Conservation (phyloP, 1,140 invertebrate species). For the Kradibia gibbosae region DNA sequence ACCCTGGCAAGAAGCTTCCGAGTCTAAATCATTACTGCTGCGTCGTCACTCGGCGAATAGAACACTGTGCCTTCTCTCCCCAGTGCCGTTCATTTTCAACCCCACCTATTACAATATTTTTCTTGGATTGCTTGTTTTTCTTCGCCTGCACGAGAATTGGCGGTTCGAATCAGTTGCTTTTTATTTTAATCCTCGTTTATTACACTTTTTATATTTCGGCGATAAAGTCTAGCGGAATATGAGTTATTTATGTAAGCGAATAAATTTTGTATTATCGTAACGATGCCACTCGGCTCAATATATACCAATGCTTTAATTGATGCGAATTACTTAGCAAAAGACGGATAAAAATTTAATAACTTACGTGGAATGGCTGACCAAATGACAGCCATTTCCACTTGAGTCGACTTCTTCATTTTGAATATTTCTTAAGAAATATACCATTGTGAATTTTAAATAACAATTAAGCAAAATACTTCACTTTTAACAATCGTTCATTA, state of each 20-base stretch:
- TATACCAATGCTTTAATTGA: neutral
- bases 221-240: neutral
- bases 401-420: no score
- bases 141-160: neutral
- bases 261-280: neutral
- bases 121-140: neutral
- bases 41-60: neutral
- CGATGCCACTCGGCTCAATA: neutral
- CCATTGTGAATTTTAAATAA: no score
- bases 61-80: slow-evolving; percentile 1
- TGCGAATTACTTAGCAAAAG: no score
- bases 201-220: neutral
- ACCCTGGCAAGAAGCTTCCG: slow-evolving; percentile 53
- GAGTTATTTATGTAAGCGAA: neutral
- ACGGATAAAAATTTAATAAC: no score
- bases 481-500: no score
- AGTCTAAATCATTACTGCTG: slow-evolving; percentile 54
- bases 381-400: no score
- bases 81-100: neutral
- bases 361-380: no score
- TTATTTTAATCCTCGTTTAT: neutral
- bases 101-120: neutral
- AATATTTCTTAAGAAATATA: no score
- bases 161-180: neutral
- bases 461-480: no score